Conservation (phyloP, 2,888 invertebrate genomes). For the Cremastinae sp. region DNA sequence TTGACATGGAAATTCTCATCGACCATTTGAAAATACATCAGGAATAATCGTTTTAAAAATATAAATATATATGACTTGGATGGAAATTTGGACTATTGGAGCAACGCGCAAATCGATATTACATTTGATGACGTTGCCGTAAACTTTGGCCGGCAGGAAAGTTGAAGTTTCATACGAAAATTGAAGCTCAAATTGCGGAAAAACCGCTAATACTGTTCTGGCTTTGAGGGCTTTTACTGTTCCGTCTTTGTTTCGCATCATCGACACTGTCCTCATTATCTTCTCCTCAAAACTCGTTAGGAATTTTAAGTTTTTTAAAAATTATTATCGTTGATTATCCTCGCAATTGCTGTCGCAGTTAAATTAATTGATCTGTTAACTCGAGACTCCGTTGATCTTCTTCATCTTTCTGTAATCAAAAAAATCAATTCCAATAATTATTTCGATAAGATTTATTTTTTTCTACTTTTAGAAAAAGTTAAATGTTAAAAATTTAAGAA, state of each 20-base stretch:
- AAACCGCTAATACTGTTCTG: conserved; percentile 73
- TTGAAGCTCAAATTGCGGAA: conserved; percentile 70
- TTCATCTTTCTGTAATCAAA: conserved; percentile 66
- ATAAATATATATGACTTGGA: conserved; percentile 4
- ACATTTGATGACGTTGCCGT: conserved; percentile 51
- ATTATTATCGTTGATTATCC: conserved; percentile 52
- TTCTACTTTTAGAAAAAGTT: no score
- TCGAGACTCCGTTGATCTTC: conserved; percentile 62
- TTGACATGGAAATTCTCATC: conserved; percentile 5
- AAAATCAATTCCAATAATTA: conserved; percentile 25
- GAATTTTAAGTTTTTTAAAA: conserved; percentile 25
- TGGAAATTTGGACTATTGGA: conserved; percentile 29
- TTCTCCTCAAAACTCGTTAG: conserved; percentile 18
- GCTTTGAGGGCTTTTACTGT: conserved; percentile 63
- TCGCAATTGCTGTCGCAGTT: conserved; percentile 63
- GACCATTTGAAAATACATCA: background rate
- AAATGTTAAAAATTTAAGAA: no score
- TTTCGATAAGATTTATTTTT: background rate
- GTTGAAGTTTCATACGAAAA: conserved; percentile 60
- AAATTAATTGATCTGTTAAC: conserved; percentile 64
- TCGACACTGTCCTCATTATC: conserved; percentile 23
- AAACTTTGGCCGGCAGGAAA: conserved; percentile 35
- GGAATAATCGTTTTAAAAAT: background rate
- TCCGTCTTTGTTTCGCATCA: conserved; percentile 57
- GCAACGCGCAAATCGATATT: conserved; percentile 7